Evolutionary conservation across 23 tunicate genomes (phyloP).

Genomic region (Botrylloides violaceus): DNA sequence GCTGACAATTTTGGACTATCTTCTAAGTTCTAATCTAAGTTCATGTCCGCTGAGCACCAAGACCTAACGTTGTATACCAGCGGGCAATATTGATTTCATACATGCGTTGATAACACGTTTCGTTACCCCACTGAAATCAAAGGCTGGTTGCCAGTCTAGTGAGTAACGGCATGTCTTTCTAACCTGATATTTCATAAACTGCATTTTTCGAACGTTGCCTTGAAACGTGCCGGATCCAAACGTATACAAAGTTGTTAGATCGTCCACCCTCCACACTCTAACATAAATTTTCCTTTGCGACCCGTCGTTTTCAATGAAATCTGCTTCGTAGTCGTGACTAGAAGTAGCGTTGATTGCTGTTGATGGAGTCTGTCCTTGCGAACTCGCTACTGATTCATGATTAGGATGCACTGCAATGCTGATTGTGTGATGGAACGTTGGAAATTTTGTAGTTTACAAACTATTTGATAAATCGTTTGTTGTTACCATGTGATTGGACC

Average conservation of each 20-base stretch:
- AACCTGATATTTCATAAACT: conserved; percentile 52
- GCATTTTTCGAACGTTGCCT: conserved; percentile 48
- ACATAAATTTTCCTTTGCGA: conserved; percentile 30
- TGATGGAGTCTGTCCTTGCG: conserved; percentile 7
- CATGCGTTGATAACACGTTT: too few relatives aligned
- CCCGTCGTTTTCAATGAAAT: background rate
- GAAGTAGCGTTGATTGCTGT: background rate
- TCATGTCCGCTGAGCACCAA: too few relatives aligned
- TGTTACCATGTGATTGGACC: conserved; percentile 45
- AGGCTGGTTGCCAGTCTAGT: too few relatives aligned
- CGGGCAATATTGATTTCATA: too few relatives aligned
- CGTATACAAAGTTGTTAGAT: conserved; percentile 46
- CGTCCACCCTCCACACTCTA: conserved; percentile 52
- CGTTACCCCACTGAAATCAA: too few relatives aligned
- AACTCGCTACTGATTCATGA: background rate
- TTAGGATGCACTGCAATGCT: conserved; percentile 23
- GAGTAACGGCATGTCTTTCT: too few relatives aligned
- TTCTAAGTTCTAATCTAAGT: too few relatives aligned
- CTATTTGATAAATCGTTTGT: background rate
- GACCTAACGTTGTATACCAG: too few relatives aligned
- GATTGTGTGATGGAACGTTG: background rate
- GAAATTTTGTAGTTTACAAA: background rate
- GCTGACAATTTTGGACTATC: too few relatives aligned
- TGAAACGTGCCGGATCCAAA: conserved; percentile 58
- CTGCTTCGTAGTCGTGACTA: background rate